Conservation (phyloP, 2,797 vertebrate species). For the Gymnocypris eckloni region DNA sequence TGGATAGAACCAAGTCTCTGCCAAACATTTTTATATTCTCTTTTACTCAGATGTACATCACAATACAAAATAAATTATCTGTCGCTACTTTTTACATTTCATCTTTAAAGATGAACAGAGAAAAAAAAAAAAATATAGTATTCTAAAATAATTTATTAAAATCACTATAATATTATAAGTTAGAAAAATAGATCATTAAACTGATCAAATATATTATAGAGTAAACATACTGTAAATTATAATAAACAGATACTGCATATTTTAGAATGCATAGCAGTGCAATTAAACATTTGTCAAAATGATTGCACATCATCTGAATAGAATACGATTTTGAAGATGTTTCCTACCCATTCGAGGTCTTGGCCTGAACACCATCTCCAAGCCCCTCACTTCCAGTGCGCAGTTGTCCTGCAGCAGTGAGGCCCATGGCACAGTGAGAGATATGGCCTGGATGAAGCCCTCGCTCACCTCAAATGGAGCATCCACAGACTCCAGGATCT, state of each 20-base stretch:
- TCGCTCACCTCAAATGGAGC: conserved; percentile 94
- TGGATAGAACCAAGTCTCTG: neutral
- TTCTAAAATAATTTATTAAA: neutral
- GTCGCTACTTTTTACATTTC: neutral
- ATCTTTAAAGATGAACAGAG: neutral
- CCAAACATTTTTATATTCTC: neutral
- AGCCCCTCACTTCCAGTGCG: conserved; percentile 91
- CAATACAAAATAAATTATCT: neutral
- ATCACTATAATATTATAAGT: neutral
- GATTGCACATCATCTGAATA: neutral
- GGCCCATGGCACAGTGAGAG: conserved; percentile 94
- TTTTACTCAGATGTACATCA: neutral
- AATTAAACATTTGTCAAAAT: neutral
- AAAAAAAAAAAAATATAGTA: neutral
- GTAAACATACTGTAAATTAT: neutral
- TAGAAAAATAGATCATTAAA: no score
- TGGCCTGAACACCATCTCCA: conserved; percentile 94
- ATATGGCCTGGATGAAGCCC: conserved; percentile 97
- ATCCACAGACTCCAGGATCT: conserved; percentile 94
- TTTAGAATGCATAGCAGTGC: neutral
- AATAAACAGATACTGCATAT: neutral
- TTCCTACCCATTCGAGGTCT: conserved; percentile 89
- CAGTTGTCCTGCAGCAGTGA: conserved; percentile 96
- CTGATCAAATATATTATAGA: neutral
- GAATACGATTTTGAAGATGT: neutral